Base-by-base conservation (phyloP, 2,888 invertebrate genomes). In the Drosophila demipolita region DNA sequence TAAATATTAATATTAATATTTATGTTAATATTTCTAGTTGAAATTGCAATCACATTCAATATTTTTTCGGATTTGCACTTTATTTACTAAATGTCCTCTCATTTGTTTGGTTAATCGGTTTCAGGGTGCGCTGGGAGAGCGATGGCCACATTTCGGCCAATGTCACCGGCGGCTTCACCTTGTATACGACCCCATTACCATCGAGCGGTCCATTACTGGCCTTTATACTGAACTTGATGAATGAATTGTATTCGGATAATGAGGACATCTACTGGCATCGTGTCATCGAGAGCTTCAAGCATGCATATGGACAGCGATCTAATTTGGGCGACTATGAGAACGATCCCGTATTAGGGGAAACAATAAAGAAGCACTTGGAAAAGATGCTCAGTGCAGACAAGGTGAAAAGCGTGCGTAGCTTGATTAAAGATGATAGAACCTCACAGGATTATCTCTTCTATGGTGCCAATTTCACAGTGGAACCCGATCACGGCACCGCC, bases 241-340 rank as follows among this genome's bases (percentile, higher is more conserved):
- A 94, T 60, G 94, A 94, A 35, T 95, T 90, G 23, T 79, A 91
- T 49, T 80, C 87, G 42, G 64, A 79, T 8, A 71, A 89, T 49
- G 65, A 63, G 7, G 54, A 67, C 7, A 42, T 91, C 45, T 91
- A 90, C 35, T 96, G 96, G 94, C 99, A 99, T 87, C 95, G 97
- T 78, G 94, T 97, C 70, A 94, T 97, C 12, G 99, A 99, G 92
- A 95, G 96, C 11, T 97, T 97, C 93, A 99, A 99, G 93, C 98
- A 96, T 93, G 98, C 96, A 36, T 99, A 96, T 92, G 98, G 97
- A 3, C 95, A 96, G 90, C 94, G 99, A 79, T 96, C 97, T 0
- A 95, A 96, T 81, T 94, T 99, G 73, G 99, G 97, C 9, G 99
- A 99, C 94, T 93, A 89, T 32, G 83, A 86, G 32, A 92, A 87